Percentiles rank a stretch among this genome's conserved stretches.
These are phyloP conservation scores for Marisa cornuarietis DNA, from an alignment of 1,140 invertebrate genomes.

Conservation along the genomic window DNA sequence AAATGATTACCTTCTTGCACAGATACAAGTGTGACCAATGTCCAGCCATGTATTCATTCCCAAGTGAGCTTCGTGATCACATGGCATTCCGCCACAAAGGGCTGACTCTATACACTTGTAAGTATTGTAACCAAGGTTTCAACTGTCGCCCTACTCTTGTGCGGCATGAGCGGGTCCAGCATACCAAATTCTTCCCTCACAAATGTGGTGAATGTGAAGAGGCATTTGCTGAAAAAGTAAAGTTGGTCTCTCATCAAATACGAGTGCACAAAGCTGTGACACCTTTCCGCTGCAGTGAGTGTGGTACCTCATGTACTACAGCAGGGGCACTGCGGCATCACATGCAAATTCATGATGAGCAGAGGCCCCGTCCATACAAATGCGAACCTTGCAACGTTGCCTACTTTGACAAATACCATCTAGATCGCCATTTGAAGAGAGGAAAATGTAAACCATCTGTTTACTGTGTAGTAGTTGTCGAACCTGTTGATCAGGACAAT, in stretches of 20 bases:
- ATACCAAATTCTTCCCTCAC: not conserved
- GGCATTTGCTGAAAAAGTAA: not conserved
- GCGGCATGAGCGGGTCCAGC: not conserved
- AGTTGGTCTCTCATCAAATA: not conserved
- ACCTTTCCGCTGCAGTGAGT: not conserved
- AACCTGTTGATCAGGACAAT: too few relatives aligned
- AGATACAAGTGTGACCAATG: conserved; percentile 11
- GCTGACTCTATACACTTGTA: not conserved
- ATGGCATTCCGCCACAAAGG: not conserved
- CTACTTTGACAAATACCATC: not conserved
- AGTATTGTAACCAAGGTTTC: not conserved
- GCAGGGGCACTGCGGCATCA: not conserved
- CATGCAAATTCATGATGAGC: not conserved
- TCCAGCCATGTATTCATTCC: not conserved
- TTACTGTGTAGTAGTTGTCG: too few relatives aligned
- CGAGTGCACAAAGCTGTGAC: not conserved
- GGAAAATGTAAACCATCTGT: not conserved
- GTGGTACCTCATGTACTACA: not conserved
- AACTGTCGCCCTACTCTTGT: not conserved
- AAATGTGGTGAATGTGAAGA: not conserved
- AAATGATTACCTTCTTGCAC: not conserved
- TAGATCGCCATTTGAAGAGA: conserved; percentile 4
- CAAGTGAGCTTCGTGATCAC: not conserved
- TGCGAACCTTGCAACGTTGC: not conserved
- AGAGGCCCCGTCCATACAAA: conserved; percentile 1